Percentiles rank a stretch among this genome's conserved stretches.
phyloP scores from a whole-genome alignment of 2,888 invertebrate genomes.

The Azorinus chamasolen region DNA sequence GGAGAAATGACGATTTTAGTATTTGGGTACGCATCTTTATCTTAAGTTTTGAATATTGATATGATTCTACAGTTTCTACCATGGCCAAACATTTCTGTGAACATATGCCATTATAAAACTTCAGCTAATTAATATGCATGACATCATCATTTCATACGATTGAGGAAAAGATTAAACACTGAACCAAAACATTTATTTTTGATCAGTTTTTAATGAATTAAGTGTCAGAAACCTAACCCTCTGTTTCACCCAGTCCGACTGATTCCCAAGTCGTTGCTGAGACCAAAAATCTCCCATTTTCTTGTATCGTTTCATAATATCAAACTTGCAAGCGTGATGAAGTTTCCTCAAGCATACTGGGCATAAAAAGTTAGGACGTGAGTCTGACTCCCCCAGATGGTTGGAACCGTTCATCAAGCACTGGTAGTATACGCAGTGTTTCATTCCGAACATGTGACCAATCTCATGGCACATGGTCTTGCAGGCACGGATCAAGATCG shows the following conservation, averaged over 20 bases:
- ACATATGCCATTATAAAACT: too few relatives aligned
- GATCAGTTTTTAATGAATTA: too few relatives aligned
- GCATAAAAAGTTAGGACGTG: conserved; percentile 67
- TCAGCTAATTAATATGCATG: too few relatives aligned
- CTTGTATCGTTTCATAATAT: conserved; percentile 66
- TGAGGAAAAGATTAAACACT: too few relatives aligned
- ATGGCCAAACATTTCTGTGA: too few relatives aligned
- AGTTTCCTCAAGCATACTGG: conserved; percentile 75
- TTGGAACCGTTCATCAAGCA: conserved; percentile 78
- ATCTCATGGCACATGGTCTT: conserved; percentile 77
- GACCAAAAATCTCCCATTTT: conserved; percentile 65
- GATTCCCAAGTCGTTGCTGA: conserved; percentile 28
- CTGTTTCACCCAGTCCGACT: conserved; percentile 61
- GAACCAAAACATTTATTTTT: too few relatives aligned
- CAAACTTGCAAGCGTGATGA: conserved; percentile 67
- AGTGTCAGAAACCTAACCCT: conserved; percentile 26
- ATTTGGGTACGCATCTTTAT: too few relatives aligned
- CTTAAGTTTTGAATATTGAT: too few relatives aligned
- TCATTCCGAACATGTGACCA: conserved; percentile 74
- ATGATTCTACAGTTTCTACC: too few relatives aligned
- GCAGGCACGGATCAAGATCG: conserved; percentile 66
- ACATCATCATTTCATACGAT: too few relatives aligned
- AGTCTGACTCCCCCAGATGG: conserved; percentile 68
- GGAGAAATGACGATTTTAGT: too few relatives aligned
- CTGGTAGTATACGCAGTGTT: conserved; percentile 71